Evolutionary conservation across 2,113 vertebrate genomes (phyloP).

Genomic region (Sinocyclocheilus anshuiensis): DNA sequence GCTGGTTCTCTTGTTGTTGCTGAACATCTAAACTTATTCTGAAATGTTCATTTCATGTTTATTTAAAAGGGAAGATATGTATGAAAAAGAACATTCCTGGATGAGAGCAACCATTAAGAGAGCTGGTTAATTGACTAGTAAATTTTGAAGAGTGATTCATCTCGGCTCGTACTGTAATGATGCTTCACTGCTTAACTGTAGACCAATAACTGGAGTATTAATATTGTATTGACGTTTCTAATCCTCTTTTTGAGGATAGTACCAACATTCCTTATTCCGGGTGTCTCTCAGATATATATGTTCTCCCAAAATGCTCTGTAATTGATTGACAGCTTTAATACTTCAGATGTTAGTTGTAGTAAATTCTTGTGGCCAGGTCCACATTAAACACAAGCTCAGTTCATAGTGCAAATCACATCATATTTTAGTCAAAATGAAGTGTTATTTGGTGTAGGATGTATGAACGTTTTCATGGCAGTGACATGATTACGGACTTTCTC

Average conservation of each 20-base stretch:
- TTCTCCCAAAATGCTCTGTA: conserved; percentile 25
- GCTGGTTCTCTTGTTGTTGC: conserved; percentile 36
- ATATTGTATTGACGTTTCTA: conserved; percentile 15
- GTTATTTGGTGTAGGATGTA: conserved; percentile 16
- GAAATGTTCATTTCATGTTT: background rate
- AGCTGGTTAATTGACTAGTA: conserved; percentile 4
- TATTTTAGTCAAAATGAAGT: conserved; percentile 33
- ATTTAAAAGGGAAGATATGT: conserved; percentile 2
- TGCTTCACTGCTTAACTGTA: conserved; percentile 18
- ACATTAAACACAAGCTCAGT: conserved; percentile 18
- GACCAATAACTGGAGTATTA: conserved; percentile 21
- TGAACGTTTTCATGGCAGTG: conserved; percentile 46
- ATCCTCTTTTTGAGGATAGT: conserved; percentile 16
- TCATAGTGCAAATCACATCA: conserved; percentile 9
- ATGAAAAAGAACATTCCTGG: background rate
- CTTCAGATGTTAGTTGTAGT: conserved; percentile 13
- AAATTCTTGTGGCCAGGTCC: conserved; percentile 21
- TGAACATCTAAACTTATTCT: conserved; percentile 17
- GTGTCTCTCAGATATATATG: background rate
- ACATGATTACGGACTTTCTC: conserved; percentile 41
- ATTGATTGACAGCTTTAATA: conserved; percentile 27
- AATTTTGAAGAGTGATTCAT: conserved; percentile 1
- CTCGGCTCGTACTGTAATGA: background rate
- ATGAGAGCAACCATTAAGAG: background rate
- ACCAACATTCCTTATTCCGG: conserved; percentile 47